phyloP scores from a whole-genome alignment of 2,888 invertebrate species.

The Rotaria socialis region DNA sequence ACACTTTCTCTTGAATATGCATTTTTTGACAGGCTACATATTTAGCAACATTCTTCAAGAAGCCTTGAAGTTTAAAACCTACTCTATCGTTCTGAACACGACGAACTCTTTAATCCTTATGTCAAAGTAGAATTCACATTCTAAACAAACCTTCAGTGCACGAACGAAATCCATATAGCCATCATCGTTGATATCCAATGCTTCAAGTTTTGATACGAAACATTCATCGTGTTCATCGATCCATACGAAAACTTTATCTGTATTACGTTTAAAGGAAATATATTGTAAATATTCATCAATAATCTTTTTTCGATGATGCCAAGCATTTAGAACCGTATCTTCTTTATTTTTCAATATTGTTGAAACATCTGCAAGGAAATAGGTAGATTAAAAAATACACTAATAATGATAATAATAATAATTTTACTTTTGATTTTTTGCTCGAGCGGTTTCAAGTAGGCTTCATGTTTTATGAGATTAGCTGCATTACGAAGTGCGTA shows the following conservation, averaged over 20 bases:
- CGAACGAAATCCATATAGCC: background rate
- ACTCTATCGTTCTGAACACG: too few species aligned
- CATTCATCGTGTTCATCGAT: constrained; percentile 3
- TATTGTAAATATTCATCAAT: constrained; percentile 32
- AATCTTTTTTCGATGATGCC: constrained; percentile 6
- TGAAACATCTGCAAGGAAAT: background rate
- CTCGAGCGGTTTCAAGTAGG: constrained; percentile 7
- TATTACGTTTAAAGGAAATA: constrained; percentile 26
- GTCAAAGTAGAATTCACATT: too few species aligned
- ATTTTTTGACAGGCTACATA: too few species aligned
- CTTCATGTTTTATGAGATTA: background rate
- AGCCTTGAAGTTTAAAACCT: too few species aligned
- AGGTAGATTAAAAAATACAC: background rate
- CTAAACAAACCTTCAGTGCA: constrained; percentile 16
- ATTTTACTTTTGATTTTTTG: constrained; percentile 3
- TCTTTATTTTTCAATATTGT: constrained; percentile 13
- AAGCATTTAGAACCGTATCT: constrained; percentile 15
- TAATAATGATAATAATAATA: background rate
- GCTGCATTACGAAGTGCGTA: constrained; percentile 16
- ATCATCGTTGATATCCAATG: background rate
- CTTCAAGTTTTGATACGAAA: constrained; percentile 1
- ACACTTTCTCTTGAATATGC: too few species aligned
- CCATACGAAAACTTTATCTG: constrained; percentile 19
- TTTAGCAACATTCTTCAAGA: too few species aligned
- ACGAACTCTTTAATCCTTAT: too few species aligned